Conservation (phyloP, 2,113 vertebrate species). For the Brachyhypopomus gauderio region DNA sequence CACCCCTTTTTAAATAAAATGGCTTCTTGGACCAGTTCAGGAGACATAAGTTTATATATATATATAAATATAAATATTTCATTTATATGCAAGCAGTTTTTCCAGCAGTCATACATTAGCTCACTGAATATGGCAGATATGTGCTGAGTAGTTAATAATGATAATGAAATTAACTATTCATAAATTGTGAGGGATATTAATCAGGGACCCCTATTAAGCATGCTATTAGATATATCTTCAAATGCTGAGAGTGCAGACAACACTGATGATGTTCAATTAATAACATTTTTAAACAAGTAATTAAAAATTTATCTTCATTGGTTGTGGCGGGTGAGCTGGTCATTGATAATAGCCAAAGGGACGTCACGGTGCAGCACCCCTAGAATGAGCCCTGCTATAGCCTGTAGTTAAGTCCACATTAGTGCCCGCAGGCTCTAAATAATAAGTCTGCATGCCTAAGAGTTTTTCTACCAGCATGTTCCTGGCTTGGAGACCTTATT, state of each 20-base stretch:
- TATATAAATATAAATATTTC: constrained; percentile 1
- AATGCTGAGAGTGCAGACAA: not conserved
- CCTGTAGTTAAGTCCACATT: not conserved
- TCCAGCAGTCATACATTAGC: not conserved
- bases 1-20: not conserved
- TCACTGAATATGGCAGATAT: not conserved
- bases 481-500: not conserved
- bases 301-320: not conserved
- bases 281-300: too few relatives aligned
- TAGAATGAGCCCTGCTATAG: not conserved
- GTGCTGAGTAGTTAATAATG: not conserved
- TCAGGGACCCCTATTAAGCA: not conserved
- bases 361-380: not conserved
- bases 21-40: not conserved
- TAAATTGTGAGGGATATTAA: constrained; percentile 14
- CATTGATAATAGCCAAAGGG: not conserved
- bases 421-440: not conserved
- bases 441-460: not conserved
- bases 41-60: not conserved
- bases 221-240: constrained; percentile 16
- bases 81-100: not conserved
- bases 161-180: constrained; percentile 43
- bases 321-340: not conserved
- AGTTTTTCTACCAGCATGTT: not conserved
- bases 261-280: too few relatives aligned